These are phyloP conservation scores for Diuraphis noxia DNA, from an alignment of 1,140 invertebrate genomes.

Conservation along the genomic window DNA sequence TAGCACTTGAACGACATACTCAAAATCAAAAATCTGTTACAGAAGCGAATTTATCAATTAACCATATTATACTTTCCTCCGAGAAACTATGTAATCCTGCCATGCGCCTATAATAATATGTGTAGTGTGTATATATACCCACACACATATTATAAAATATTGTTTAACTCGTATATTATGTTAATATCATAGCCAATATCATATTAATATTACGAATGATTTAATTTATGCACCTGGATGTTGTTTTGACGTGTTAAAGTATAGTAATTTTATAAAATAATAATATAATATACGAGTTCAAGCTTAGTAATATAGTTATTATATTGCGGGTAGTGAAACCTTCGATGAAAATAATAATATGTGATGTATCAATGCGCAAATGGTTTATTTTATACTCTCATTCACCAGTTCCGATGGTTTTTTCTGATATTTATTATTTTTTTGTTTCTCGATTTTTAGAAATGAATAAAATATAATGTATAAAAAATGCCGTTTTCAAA, in stretches of 20 bases:
- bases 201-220: neutral
- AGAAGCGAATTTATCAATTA: conserved; percentile 8
- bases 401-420: neutral
- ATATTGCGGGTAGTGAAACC: neutral
- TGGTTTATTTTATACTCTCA: neutral
- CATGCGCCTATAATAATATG: neutral
- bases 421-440: neutral
- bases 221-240: neutral
- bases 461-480: neutral
- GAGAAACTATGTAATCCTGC: neutral
- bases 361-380: neutral
- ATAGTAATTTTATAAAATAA: neutral
- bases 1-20: neutral
- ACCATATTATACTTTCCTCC: neutral
- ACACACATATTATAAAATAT: neutral
- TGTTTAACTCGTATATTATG: neutral
- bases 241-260: neutral
- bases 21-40: neutral
- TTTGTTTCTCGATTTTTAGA: neutral
- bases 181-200: neutral
- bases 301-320: neutral
- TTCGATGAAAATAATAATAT: neutral
- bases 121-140: neutral
- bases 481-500: neutral
- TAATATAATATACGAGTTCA: neutral